phyloP scores from a whole-genome alignment of 2,888 invertebrate species.

The Leptopilina drosophilae region DNA sequence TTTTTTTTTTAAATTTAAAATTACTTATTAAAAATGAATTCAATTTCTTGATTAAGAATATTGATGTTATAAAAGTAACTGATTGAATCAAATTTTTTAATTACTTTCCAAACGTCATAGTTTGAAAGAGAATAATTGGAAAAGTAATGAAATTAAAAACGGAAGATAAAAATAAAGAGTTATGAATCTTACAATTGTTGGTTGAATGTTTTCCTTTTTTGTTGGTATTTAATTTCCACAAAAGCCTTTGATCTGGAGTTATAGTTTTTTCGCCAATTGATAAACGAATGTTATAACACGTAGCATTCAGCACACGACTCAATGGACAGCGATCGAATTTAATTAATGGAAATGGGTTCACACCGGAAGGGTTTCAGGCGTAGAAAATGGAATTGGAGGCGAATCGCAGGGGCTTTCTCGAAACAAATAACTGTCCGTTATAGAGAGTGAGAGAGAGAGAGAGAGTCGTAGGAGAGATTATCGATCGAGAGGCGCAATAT shows the following conservation, averaged over 20 bases:
- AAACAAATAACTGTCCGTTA: constrained; percentile 64
- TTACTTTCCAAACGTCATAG: no score
- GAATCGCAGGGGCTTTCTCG: constrained; percentile 51
- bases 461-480: constrained; percentile 54
- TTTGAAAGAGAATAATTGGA: no score
- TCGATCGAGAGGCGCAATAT: constrained; percentile 64
- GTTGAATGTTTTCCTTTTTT: neutral
- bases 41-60: no score
- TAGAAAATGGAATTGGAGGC: constrained; percentile 49
- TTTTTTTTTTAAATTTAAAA: no score
- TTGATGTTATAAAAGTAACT: no score
- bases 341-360: constrained; percentile 45
- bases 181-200: constrained; percentile 24
- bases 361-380: constrained; percentile 43
- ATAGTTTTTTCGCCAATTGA: neutral
- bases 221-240: constrained; percentile 1
- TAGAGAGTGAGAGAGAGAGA: no score
- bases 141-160: no score
- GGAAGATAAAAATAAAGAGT: no score
- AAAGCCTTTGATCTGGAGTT: neutral
- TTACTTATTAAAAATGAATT: no score
- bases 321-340: constrained; percentile 41
- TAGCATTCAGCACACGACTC: constrained; percentile 24
- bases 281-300: constrained; percentile 30
- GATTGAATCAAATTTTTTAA: no score